A percentile compares a stretch with the other conserved stretches of the same genome.
Evolutionary conservation across 2,888 invertebrate species (phyloP).

Genomic region (Ecdyonurus torrentis): DNA sequence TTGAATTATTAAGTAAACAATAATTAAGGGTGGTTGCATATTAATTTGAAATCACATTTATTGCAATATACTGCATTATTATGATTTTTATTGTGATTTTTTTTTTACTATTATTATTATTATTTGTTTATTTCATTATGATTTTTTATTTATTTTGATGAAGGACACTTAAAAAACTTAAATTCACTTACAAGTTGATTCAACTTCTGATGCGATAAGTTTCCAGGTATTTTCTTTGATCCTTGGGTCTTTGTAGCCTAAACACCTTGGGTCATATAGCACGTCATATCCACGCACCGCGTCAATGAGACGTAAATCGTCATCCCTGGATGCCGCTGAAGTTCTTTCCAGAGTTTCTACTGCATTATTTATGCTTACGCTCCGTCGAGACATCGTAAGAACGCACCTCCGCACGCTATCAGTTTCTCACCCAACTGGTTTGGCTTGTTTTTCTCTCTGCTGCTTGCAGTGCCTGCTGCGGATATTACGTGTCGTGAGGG

Average conservation of each 20-base stretch:
- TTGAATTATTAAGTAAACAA: not conserved
- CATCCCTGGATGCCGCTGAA: not conserved
- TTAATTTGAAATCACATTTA: no score
- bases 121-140: not conserved
- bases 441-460: not conserved
- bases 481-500: not conserved
- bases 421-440: not conserved
- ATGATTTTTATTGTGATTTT: no score
- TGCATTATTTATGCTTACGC: not conserved
- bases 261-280: conserved; percentile 12
- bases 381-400: not conserved
- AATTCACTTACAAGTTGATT: not conserved
- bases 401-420: not conserved
- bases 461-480: not conserved
- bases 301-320: conserved; percentile 10
- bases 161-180: no score
- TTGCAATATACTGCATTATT: no score
- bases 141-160: not conserved
- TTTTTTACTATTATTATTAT: not conserved
- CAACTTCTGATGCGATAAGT: conserved; percentile 7
- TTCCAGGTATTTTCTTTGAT: conserved; percentile 12
- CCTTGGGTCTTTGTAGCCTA: conserved; percentile 12
- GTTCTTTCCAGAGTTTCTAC: not conserved
- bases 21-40: not conserved
- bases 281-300: conserved; percentile 10